Evolutionary conservation across 2,888 invertebrate species (phyloP).

Genomic region (Eupithecia dodoneata): DNA sequence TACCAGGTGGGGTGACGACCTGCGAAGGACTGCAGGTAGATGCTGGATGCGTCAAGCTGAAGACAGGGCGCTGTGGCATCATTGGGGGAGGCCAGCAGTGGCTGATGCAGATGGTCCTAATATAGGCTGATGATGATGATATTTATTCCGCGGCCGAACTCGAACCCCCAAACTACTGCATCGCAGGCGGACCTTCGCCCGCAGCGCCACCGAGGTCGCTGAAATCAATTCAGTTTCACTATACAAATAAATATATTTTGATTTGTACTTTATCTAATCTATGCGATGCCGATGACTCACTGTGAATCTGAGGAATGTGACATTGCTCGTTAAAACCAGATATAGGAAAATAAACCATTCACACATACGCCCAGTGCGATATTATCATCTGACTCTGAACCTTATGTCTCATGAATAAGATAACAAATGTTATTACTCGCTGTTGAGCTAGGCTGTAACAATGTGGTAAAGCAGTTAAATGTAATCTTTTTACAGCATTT

Average conservation of each 20-base stretch:
- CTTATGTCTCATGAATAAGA: conserved; percentile 11
- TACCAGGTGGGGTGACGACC: no score
- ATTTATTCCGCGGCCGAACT: no score
- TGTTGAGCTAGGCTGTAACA: background rate
- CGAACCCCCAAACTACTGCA: background rate
- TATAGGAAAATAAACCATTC: conserved; percentile 11
- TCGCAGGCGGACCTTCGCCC: background rate
- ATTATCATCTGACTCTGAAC: conserved; percentile 6
- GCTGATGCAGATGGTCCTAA: no score
- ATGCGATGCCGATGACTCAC: conserved; percentile 7
- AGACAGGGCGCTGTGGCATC: no score
- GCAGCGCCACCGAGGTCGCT: background rate
- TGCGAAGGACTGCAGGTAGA: no score
- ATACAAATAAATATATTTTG: background rate
- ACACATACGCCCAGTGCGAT: background rate
- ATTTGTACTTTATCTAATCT: conserved; percentile 11
- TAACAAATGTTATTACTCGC: background rate
- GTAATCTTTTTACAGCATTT: background rate
- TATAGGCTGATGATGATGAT: no score
- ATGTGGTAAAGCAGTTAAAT: conserved; percentile 10
- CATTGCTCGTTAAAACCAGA: conserved; percentile 16
- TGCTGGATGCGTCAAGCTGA: no score
- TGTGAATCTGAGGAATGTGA: conserved; percentile 13
- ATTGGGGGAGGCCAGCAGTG: no score
- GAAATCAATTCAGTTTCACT: background rate